A percentile compares a stretch with the other conserved stretches of the same genome.
Conservation (phyloP, 2,113 vertebrate genomes). For the Serranochromis macrocephalus region DNA sequence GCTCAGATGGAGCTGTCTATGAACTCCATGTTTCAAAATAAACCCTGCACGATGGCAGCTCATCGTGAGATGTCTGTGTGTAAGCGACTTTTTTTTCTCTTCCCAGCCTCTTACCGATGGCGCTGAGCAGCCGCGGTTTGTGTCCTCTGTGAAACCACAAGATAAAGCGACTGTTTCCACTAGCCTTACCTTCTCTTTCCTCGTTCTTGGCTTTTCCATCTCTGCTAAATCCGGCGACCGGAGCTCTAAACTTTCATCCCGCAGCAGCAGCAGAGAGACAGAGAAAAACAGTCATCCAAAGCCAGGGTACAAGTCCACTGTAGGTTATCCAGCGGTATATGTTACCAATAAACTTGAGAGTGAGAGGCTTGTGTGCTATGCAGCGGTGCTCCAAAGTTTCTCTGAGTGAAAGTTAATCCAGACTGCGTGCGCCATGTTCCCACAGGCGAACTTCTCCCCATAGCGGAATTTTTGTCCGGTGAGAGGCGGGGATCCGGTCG, state of each 20-base stretch:
- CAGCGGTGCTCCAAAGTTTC: not conserved
- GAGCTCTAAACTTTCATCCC: slow-evolving; percentile 64
- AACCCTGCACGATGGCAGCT: not conserved
- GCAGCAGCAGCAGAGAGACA: slow-evolving; percentile 13
- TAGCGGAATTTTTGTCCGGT: slow-evolving; percentile 57
- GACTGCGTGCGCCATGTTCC: slow-evolving; percentile 69
- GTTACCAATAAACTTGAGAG: not conserved
- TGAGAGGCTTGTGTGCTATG: not conserved
- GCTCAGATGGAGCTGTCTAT: not conserved
- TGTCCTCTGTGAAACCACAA: not conserved
- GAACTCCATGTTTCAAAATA: not conserved
- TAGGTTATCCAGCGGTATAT: not conserved
- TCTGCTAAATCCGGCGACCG: slow-evolving; percentile 31
- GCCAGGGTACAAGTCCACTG: not conserved
- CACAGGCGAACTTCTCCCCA: slow-evolving; percentile 46
- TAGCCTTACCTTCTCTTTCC: slow-evolving; percentile 69
- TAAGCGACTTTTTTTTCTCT: not conserved
- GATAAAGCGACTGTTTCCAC: not conserved
- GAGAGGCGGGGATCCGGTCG: slow-evolving; percentile 67
- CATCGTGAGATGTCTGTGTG: not conserved
- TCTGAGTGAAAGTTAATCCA: slow-evolving; percentile 38
- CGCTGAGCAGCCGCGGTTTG: not conserved
- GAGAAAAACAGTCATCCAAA: slow-evolving; percentile 15
- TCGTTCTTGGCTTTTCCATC: slow-evolving; percentile 68
- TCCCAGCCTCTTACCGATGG: not conserved